Percentiles rank a stretch among this genome's conserved stretches.
These are phyloP conservation scores for Aix galericulata DNA, from an alignment of 2,113 vertebrate genomes.

Conservation along the genomic window DNA sequence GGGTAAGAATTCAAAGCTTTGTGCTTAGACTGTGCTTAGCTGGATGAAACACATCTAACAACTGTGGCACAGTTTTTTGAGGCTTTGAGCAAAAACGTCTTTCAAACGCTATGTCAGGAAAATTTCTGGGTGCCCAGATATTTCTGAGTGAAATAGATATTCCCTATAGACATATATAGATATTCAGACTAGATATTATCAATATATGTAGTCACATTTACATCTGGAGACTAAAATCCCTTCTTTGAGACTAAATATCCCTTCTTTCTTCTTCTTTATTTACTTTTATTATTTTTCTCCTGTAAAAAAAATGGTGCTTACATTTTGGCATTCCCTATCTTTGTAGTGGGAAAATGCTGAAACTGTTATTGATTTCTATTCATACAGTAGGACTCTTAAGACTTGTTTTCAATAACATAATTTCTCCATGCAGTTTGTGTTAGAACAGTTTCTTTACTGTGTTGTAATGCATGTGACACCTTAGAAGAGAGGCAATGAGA, in stretches of 20 bases:
- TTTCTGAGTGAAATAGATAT: neutral
- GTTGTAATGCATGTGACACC: accelerated
- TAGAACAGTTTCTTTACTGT: neutral
- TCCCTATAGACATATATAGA: neutral
- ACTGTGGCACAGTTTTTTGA: neutral
- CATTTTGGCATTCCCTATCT: neutral
- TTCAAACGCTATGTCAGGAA: neutral
- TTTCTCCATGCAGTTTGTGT: neutral
- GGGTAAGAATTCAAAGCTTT: neutral
- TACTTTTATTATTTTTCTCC: too few relatives aligned
- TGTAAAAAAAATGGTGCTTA: neutral
- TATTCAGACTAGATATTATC: neutral
- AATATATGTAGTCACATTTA: neutral
- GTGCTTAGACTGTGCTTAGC: neutral
- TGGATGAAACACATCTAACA: neutral
- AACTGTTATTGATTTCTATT: neutral
- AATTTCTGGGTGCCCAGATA: neutral
- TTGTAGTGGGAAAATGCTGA: neutral
- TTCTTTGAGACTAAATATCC: neutral
- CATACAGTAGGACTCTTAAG: too few relatives aligned
- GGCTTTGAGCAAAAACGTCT: neutral
- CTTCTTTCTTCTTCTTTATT: too few relatives aligned
- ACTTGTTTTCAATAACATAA: neutral
- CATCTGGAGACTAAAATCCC: neutral
- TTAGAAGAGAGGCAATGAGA: neutral